These are phyloP conservation scores for Lottia gigantea DNA, from an alignment of 2,888 invertebrate genomes.

Conservation along the genomic window DNA sequence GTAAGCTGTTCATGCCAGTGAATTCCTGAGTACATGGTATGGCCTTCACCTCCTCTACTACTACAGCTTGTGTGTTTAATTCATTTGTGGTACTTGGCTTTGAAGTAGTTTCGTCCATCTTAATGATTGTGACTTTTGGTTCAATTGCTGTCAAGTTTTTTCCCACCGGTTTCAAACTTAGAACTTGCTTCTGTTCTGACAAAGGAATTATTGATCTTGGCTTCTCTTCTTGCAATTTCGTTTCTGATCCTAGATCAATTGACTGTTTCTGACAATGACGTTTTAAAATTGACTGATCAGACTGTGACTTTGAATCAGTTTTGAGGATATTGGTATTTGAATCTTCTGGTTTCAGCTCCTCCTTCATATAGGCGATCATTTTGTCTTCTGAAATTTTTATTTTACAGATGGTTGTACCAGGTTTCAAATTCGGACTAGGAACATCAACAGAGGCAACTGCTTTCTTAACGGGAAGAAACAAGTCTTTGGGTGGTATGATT, in stretches of 20 bases:
- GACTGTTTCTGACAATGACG: neutral
- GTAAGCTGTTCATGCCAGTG: conserved; percentile 53
- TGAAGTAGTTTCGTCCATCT: neutral
- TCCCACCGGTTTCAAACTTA: neutral
- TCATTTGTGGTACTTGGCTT: neutral
- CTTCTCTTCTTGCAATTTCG: neutral
- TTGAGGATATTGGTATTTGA: neutral
- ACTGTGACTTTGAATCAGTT: neutral
- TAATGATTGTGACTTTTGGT: neutral
- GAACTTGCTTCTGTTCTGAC: neutral
- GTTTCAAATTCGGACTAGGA: conserved; percentile 10
- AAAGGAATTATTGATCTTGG: neutral
- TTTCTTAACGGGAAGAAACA: conserved; percentile 10
- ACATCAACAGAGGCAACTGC: conserved; percentile 10
- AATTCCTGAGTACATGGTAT: conserved; percentile 36
- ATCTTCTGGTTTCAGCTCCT: conserved; percentile 8
- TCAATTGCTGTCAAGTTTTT: too few relatives aligned
- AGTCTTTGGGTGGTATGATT: conserved; percentile 5
- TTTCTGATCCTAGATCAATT: neutral
- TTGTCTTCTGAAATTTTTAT: conserved; percentile 17
- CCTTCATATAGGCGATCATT: conserved; percentile 10
- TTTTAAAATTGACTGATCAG: neutral
- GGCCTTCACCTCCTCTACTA: conserved; percentile 49
- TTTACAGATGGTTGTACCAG: conserved; percentile 16
- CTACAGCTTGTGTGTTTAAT: conserved; percentile 35